Evolutionary conservation across 2,888 invertebrate genomes (phyloP), one percentile per base, ranked within the genome.

Genomic region (Limnephilus auricula): DNA sequence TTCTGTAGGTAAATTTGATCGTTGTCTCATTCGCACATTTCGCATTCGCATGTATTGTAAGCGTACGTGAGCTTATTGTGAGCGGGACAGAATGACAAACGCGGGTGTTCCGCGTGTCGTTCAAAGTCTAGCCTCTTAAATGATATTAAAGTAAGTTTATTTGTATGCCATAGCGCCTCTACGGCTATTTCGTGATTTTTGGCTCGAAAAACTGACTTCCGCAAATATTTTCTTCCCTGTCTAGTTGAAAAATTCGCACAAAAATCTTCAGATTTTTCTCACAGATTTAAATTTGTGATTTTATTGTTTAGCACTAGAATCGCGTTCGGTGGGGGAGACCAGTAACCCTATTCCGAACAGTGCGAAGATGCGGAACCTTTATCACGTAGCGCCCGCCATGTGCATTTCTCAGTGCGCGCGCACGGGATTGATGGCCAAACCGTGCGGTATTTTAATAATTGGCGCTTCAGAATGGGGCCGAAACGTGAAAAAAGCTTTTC

Each of bases 331-430:
- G 65, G 65, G 50, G 65, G 25, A 65, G 65, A 65, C 5, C 1
- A 5, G 65, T 2, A 65, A 65, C 65, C 65, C 65, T 65, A 65
- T 65, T n/a, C 65, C 6, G 65, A 65, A 65, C 65, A 25, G 65
- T 25, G 65, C 65, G 65, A 65, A 65, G 25, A 65, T 65, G 65
- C 65, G 65, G 25, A 65, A 25, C 65, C 65, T n/a, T 25, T 25
- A 65, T 65, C 65, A 65, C 25, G 65, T 65, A 65, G 65, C 25
- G 25, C 25, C 25, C 65, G 65, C 65, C 65, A n/a, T n/a, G 65
- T 65, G 65, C 65, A 65, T 65, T 65, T 65, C 65, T n/a, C 65
- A 65, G 65, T 65, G 65, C 65, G 65, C 65, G 65, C 65, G 65
- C 65, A 65, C n/a, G 65, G 65, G 65, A 65, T 65, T 65, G 65